Evolutionary conservation across 30 jellyfish, hydroid and myxozoan species (phyloP).

Genomic region (Pseudorhiza aurosa): DNA sequence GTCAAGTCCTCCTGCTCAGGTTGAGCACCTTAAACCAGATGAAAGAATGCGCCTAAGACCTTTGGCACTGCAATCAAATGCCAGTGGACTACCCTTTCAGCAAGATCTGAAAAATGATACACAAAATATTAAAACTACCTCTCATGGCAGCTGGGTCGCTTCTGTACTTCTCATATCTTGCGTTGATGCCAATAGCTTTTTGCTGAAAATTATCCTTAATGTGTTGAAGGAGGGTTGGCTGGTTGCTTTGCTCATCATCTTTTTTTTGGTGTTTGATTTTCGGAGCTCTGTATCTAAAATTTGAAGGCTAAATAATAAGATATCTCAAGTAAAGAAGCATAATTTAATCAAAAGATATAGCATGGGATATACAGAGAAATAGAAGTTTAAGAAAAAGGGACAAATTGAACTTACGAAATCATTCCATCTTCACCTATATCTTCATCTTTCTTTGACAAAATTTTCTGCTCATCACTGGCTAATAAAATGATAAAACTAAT

Average conservation of each 20-base stretch:
- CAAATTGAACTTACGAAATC: conserved; percentile 57
- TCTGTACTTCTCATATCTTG: conserved; percentile 22
- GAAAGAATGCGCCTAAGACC: too few species aligned
- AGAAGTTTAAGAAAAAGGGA: not conserved
- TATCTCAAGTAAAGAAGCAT: not conserved
- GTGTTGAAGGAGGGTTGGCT: conserved; percentile 26
- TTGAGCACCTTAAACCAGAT: too few species aligned
- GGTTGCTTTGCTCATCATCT: not conserved
- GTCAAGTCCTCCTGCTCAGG: too few species aligned
- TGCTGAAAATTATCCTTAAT: conserved; percentile 34
- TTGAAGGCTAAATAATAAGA: not conserved
- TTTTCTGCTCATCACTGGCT: not conserved
- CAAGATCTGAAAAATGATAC: too few species aligned
- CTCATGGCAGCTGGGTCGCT: conserved; percentile 46
- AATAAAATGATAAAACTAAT: too few species aligned
- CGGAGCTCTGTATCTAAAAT: conserved; percentile 58
- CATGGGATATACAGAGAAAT: not conserved
- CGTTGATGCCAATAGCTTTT: conserved; percentile 4
- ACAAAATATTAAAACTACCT: not conserved
- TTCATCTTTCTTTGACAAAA: conserved; percentile 13
- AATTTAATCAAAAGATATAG: not conserved
- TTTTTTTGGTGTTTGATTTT: not conserved
- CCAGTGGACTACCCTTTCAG: too few species aligned
- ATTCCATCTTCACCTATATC: conserved; percentile 62
- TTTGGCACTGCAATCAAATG: too few species aligned